phyloP scores from a whole-genome alignment of 2,888 invertebrate genomes.

The Tetragonisca angustula region DNA sequence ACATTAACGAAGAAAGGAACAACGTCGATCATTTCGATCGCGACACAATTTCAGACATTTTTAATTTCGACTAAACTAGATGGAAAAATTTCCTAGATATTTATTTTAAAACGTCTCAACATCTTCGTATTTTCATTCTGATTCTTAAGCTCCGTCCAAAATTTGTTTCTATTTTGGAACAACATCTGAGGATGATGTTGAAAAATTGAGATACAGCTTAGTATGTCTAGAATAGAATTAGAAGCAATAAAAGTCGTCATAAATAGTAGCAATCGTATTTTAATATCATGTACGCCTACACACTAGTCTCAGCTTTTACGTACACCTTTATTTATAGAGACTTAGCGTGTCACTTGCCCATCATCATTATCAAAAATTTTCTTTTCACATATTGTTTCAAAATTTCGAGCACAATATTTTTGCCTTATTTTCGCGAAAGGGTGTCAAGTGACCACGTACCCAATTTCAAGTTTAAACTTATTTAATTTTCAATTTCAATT shows the following conservation, averaged over 20 bases:
- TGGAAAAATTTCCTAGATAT: conserved; percentile 3
- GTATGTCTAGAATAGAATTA: background rate
- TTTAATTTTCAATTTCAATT: background rate
- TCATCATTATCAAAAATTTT: conserved; percentile 19
- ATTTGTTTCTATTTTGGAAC: too few relatives aligned
- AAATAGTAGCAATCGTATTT: conserved; percentile 38
- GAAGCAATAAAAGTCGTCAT: conserved; percentile 24
- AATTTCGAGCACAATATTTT: background rate
- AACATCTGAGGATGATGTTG: too few relatives aligned
- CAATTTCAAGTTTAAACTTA: background rate
- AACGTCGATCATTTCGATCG: conserved; percentile 28
- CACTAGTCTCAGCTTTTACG: conserved; percentile 60
- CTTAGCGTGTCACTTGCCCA: conserved; percentile 27
- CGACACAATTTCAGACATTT: conserved; percentile 26
- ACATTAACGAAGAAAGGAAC: conserved; percentile 6
- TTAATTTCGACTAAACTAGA: background rate
- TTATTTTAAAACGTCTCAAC: background rate
- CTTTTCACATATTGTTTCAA: too few relatives aligned
- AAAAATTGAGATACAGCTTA: background rate
- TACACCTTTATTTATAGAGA: conserved; percentile 58
- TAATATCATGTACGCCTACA: conserved; percentile 31
- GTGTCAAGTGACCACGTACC: background rate
- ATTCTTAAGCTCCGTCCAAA: background rate
- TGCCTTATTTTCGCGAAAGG: background rate
- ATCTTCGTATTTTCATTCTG: background rate